Base-by-base conservation (phyloP, 2,888 invertebrate genomes). In the Agrochola lota region DNA sequence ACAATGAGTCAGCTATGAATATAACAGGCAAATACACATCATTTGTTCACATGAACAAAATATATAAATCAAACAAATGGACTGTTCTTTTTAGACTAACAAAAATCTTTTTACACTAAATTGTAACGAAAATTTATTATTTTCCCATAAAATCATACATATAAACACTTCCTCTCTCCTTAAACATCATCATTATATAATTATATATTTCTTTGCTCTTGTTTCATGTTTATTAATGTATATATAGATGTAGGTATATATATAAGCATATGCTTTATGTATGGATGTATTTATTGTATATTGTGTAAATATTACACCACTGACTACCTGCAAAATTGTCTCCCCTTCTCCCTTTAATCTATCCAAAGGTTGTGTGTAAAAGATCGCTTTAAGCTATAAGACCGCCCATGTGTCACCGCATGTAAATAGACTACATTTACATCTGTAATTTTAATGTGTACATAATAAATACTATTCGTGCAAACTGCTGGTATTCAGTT, bases 71-170 rank as follows among this genome's bases (percentile, higher is more conserved):
- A 30, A 59, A n/a, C n/a, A n/a, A n/a, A n/a, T n/a, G 17, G 60
- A 59, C 43, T 9, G n/a, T n/a, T n/a, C n/a, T 43, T 43, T 43
- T 43, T 43, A 43, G 7, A 49, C 40, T 57, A 60, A 55, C 26
- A 66, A 62, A 52, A 23, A 43, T 11, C 7, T 26, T 67, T 62
- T 30, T 49, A 62, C 1, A 57, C n/a, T 2, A 20, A 30, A 26
- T 52, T 57, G 68, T 49, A 15, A 30, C 52, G 43, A 83, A 68
- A 60, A 71, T n/a, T n/a, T 77, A 9, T 68, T 11, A 11, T 6
- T 49, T 43, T 43, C 40, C 40, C n/a, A 7, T 40, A 40, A 40
- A 7, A 40, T 20, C 12, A 43, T n/a, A 71, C 17, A 43, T n/a
- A 17, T n/a, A n/a, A 17, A 43, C 17, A 66, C 9, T 26, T 43